Evolutionary conservation across 2,888 invertebrate genomes (phyloP).

Genomic region (Euzetes globulus): DNA sequence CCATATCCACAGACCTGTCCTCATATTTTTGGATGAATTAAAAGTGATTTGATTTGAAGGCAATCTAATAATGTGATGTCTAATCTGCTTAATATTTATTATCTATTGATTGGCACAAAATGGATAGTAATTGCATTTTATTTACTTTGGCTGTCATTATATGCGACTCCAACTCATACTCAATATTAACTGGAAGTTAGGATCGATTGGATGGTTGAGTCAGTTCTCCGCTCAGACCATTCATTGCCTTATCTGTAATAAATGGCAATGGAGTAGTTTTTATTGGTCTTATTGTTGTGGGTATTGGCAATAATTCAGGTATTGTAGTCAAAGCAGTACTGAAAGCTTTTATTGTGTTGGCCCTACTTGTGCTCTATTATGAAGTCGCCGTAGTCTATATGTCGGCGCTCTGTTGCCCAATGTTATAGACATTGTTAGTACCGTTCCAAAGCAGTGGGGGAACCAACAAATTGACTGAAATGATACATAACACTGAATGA

Average conservation of each 20-base stretch:
- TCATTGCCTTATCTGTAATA: neutral
- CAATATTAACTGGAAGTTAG: too few species aligned
- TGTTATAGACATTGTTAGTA: too few species aligned
- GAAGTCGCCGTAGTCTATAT: neutral
- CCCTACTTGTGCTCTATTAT: constrained; percentile 31
- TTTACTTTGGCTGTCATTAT: neutral
- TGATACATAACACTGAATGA: neutral
- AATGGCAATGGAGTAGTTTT: neutral
- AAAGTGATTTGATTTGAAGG: too few species aligned
- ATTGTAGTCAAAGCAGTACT: neutral
- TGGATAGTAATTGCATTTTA: constrained; percentile 8
- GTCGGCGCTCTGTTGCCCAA: neutral
- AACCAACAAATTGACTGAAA: constrained; percentile 18
- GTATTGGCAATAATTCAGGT: constrained; percentile 1
- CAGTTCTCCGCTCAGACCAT: neutral
- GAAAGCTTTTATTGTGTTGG: neutral
- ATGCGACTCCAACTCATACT: neutral
- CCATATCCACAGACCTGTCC: too few species aligned
- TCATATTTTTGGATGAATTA: too few species aligned
- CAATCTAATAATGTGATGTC: neutral
- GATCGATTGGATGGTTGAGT: too few species aligned
- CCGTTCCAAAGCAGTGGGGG: too few species aligned
- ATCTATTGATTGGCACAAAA: constrained; percentile 14
- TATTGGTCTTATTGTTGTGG: neutral
- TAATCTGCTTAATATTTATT: neutral